These are phyloP conservation scores for Hesperophylax magnus DNA, from an alignment of 1,140 invertebrate genomes.

Conservation along the genomic window DNA sequence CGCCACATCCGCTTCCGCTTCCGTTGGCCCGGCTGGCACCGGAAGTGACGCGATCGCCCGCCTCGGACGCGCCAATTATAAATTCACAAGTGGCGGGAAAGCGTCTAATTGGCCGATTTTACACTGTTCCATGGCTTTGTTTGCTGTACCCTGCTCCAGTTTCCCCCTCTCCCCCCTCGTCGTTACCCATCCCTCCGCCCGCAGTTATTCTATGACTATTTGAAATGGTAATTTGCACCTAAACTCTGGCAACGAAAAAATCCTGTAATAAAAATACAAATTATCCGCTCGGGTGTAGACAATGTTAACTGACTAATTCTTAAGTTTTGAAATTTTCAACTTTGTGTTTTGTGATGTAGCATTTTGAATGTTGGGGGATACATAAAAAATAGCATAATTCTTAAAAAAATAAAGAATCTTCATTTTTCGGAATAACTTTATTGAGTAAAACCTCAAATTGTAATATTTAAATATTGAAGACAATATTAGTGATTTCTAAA, in stretches of 20 bases:
- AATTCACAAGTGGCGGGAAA: slow-evolving; percentile 38
- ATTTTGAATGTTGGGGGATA: too few species aligned
- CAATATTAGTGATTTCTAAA: too few species aligned
- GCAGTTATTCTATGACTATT: not conserved
- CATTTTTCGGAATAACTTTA: too few species aligned
- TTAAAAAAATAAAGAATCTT: too few species aligned
- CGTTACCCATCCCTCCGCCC: not conserved
- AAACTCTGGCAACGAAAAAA: not conserved
- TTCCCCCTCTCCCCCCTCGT: not conserved
- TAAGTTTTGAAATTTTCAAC: too few species aligned
- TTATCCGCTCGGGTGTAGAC: too few species aligned
- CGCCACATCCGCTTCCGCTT: not conserved
- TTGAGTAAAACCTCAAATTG: too few species aligned
- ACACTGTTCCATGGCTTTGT: slow-evolving; percentile 17
- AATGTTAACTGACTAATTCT: too few species aligned
- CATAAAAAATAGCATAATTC: too few species aligned
- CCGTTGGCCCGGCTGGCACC: slow-evolving; percentile 18
- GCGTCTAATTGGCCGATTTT: slow-evolving; percentile 39
- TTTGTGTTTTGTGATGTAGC: too few species aligned
- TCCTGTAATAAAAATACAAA: too few species aligned
- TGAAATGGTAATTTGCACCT: not conserved
- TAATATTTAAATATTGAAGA: too few species aligned
- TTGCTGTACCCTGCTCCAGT: slow-evolving; percentile 5
- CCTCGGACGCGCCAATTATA: slow-evolving; percentile 35
- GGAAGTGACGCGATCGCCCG: slow-evolving; percentile 37